These are phyloP conservation scores for Gymnoscopelus microlampas DNA, from an alignment of 2,797 vertebrate genomes.

Conservation along the genomic window DNA sequence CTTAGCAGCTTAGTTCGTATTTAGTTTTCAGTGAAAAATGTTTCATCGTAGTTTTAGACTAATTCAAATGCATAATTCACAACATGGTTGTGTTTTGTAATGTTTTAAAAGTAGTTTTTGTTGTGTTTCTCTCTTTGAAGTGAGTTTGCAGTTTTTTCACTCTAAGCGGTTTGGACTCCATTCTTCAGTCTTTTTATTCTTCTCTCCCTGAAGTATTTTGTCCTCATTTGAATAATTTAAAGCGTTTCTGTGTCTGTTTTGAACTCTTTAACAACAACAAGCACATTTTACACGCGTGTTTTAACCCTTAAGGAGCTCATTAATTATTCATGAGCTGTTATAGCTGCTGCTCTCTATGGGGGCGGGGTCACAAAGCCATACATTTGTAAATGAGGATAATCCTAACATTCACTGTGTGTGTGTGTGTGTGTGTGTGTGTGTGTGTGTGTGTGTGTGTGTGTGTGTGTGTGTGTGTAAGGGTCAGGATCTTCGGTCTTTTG, in stretches of 20 bases:
- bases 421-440: constrained; percentile 23
- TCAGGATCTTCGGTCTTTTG: constrained; percentile 52
- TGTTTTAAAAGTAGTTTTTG: neutral
- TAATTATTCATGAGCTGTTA: constrained; percentile 70
- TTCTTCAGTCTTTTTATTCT: neutral
- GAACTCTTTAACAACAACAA: constrained; percentile 60
- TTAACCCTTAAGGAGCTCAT: constrained; percentile 72
- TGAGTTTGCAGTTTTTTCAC: neutral
- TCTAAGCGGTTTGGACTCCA: constrained; percentile 14
- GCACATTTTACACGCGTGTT: constrained; percentile 65
- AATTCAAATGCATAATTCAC: too few species aligned
- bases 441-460: constrained; percentile 27
- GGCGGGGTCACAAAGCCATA: constrained; percentile 68
- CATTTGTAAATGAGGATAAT: constrained; percentile 79
- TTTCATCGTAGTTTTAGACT: too few species aligned
- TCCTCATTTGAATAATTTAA: constrained; percentile 29
- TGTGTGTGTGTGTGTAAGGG: constrained; percentile 38
- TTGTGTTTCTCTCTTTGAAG: constrained; percentile 10
- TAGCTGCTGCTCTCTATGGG: constrained; percentile 28
- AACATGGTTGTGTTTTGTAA: too few species aligned
- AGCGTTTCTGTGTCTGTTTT: constrained; percentile 46
- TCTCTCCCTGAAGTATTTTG: neutral
- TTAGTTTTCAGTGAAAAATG: too few species aligned
- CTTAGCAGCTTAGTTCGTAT: too few species aligned
- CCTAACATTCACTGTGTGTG: constrained; percentile 33